Percentiles rank a stretch among this genome's conserved stretches.
phyloP scores from a whole-genome alignment of 1,140 invertebrate genomes.

The Calosoma granatense region DNA sequence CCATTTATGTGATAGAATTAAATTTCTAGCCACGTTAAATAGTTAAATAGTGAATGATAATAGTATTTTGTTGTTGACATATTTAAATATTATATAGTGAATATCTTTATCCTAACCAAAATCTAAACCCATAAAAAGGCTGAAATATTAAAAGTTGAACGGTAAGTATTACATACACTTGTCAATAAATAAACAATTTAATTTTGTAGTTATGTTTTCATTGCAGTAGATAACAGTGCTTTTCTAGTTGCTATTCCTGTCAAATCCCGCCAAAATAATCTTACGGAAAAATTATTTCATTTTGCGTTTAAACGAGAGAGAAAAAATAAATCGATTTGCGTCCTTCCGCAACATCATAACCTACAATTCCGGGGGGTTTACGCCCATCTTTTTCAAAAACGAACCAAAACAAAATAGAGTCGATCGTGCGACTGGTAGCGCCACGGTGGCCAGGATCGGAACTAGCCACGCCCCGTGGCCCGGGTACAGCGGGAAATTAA shows the following conservation, averaged over 20 bases:
- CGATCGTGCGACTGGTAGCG: slow-evolving; percentile 14
- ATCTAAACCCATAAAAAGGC: no score
- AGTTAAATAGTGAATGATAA: background rate
- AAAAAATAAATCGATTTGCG: background rate
- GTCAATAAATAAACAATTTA: background rate
- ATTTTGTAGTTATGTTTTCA: slow-evolving; percentile 8
- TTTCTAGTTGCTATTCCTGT: slow-evolving; percentile 2
- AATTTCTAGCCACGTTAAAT: slow-evolving; percentile 3
- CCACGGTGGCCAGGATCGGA: slow-evolving; percentile 2
- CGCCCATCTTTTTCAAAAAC: slow-evolving; percentile 23
- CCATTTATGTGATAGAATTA: slow-evolving; percentile 1
- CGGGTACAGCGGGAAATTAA: background rate
- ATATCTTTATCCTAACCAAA: background rate
- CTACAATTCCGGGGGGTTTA: slow-evolving; percentile 13
- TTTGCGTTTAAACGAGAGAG: slow-evolving; percentile 10
- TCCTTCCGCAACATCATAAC: background rate
- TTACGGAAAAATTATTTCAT: slow-evolving; percentile 13
- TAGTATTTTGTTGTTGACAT: background rate
- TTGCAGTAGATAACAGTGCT: slow-evolving; percentile 8
- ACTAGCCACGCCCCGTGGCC: slow-evolving; percentile 14
- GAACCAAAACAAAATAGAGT: slow-evolving; percentile 20
- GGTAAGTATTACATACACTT: background rate
- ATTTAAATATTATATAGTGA: background rate
- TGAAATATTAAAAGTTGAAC: no score
- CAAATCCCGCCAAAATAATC: slow-evolving; percentile 12